Percentiles rank a stretch among this genome's conserved stretches.
These are phyloP conservation scores for Neocrepidodera transversa DNA, from an alignment of 2,888 invertebrate genomes.

Conservation along the genomic window DNA sequence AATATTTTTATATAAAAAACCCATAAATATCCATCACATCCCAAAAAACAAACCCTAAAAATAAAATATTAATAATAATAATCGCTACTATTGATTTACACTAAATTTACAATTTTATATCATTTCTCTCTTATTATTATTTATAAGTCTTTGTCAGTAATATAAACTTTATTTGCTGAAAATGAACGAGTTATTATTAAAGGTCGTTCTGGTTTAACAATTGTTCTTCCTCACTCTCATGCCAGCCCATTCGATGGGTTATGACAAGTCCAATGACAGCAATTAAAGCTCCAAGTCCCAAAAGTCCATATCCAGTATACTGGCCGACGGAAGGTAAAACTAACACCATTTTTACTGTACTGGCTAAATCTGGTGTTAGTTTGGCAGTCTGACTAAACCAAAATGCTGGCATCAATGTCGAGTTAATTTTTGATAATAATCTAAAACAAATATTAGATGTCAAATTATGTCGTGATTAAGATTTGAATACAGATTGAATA, in stretches of 20 bases:
- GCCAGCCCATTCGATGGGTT: slow-evolving; percentile 52
- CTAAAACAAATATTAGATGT: slow-evolving; percentile 61
- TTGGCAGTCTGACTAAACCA: slow-evolving; percentile 77
- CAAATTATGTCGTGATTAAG: not conserved
- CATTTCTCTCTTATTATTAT: too few relatives aligned
- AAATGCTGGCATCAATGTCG: slow-evolving; percentile 74
- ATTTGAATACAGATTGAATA: not conserved
- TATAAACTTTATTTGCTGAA: slow-evolving; percentile 30
- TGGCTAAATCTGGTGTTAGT: slow-evolving; percentile 66
- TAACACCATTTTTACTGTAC: slow-evolving; percentile 64
- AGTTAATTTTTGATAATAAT: slow-evolving; percentile 64
- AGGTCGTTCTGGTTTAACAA: slow-evolving; percentile 50
- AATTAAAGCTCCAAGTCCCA: slow-evolving; percentile 59
- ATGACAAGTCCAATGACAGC: slow-evolving; percentile 55
- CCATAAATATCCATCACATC: too few relatives aligned
- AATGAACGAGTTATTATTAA: slow-evolving; percentile 34
- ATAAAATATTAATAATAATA: too few relatives aligned
- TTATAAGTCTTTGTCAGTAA: too few relatives aligned
- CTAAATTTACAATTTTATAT: too few relatives aligned
- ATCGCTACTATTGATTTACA: too few relatives aligned
- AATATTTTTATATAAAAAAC: too few relatives aligned
- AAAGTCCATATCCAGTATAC: slow-evolving; percentile 65
- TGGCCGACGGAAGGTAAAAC: slow-evolving; percentile 64
- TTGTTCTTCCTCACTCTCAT: slow-evolving; percentile 55
- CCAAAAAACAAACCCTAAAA: too few relatives aligned